Evolutionary conservation across 2,797 vertebrate genomes (phyloP).

Genomic region (Pitangus sulphuratus): DNA sequence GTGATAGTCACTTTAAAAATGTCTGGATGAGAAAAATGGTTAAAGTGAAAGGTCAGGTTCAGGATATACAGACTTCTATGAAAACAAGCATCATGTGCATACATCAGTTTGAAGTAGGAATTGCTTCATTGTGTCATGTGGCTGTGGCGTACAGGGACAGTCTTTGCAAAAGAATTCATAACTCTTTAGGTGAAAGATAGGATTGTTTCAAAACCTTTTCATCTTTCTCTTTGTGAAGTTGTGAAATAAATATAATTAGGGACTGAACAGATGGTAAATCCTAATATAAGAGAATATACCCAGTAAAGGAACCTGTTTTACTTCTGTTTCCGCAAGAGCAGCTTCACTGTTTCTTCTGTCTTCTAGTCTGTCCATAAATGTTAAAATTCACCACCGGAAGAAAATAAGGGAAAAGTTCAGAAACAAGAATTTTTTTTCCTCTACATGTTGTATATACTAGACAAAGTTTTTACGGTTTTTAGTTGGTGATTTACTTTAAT

Average conservation of each 20-base stretch:
- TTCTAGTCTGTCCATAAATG: not conserved
- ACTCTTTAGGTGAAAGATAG: not conserved
- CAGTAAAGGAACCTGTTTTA: not conserved
- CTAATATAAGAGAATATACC: not conserved
- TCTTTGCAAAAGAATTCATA: not conserved
- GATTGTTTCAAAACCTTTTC: slow-evolving; percentile 4
- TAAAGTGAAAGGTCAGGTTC: not conserved
- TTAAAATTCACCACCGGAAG: not conserved
- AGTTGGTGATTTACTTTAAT: not conserved
- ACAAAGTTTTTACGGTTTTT: not conserved
- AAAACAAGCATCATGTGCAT: not conserved
- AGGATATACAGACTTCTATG: not conserved
- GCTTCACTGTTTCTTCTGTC: not conserved
- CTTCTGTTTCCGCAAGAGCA: not conserved
- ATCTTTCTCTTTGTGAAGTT: not conserved
- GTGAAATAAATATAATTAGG: slow-evolving; percentile 22
- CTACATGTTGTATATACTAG: not conserved
- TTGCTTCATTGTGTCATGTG: not conserved
- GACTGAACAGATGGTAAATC: slow-evolving; percentile 3
- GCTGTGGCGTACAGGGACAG: not conserved
- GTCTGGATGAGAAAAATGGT: not conserved
- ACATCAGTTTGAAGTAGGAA: not conserved
- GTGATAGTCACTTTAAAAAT: not conserved
- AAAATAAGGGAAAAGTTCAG: not conserved
- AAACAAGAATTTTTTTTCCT: not conserved